These are phyloP conservation scores for Opisthograptis luteolata DNA, from an alignment of 2,888 invertebrate genomes.

Conservation along the genomic window DNA sequence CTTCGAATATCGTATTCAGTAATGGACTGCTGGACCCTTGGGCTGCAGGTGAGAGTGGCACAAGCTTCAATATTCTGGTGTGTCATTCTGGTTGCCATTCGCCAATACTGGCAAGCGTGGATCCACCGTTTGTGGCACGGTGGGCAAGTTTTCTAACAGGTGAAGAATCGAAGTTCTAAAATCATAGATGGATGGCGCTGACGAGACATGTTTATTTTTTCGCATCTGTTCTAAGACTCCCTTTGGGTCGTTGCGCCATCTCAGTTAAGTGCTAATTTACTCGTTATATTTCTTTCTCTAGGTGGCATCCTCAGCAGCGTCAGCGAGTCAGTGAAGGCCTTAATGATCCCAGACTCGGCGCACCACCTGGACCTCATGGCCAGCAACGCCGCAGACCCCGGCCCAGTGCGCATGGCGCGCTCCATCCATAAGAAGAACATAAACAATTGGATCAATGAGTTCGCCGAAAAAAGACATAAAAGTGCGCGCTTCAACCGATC, in stretches of 20 bases:
- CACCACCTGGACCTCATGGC: constrained; percentile 93
- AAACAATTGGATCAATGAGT: constrained; percentile 82
- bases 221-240: too few relatives aligned
- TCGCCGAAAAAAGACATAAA: constrained; percentile 17
- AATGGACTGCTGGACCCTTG: constrained; percentile 95
- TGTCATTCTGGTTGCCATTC: not conserved
- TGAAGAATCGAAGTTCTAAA: too few relatives aligned
- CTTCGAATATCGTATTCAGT: constrained; percentile 90
- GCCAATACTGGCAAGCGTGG: too few relatives aligned
- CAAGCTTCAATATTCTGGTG: not conserved
- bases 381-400: constrained; percentile 86
- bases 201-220: too few relatives aligned
- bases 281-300: constrained; percentile 38
- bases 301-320: constrained; percentile 89
- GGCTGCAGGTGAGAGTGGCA: constrained; percentile 86
- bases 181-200: too few relatives aligned
- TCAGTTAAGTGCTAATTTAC: too few relatives aligned
- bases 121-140: too few relatives aligned
- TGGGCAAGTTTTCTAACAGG: too few relatives aligned
- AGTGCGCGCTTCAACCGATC: not conserved
- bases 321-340: constrained; percentile 86
- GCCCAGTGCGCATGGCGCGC: constrained; percentile 86
- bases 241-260: too few relatives aligned
- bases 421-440: constrained; percentile 86
- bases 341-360: constrained; percentile 92